These are phyloP conservation scores for Drosophila mojavensis DNA, from an alignment of 1,140 invertebrate genomes.

Conservation along the genomic window DNA sequence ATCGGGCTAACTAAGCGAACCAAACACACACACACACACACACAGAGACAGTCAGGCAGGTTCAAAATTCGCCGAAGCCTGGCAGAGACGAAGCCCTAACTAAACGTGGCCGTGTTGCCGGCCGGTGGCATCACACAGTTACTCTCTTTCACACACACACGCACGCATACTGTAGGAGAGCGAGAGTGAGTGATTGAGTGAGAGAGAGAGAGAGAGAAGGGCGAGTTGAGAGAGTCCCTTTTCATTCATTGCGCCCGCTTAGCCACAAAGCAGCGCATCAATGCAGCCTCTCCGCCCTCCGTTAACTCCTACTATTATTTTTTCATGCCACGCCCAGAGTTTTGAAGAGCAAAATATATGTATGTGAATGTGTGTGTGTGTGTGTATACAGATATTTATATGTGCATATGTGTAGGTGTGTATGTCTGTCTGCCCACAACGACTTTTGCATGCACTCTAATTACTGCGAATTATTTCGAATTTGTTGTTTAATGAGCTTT, in stretches of 20 bases:
- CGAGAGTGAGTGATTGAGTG: too few relatives aligned
- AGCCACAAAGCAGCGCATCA: neutral
- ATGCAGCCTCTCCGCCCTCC: neutral
- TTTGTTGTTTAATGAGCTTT: neutral
- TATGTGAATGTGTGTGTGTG: too few relatives aligned
- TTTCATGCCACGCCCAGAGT: conserved; percentile 12
- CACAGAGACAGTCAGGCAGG: neutral
- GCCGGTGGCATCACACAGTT: conserved; percentile 17
- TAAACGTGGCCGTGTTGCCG: conserved; percentile 20
- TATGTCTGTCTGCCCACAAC: too few relatives aligned
- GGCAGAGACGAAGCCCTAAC: conserved; percentile 31
- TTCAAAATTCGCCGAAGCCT: conserved; percentile 30
- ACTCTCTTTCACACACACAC: neutral
- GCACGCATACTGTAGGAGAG: neutral
- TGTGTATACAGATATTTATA: too few relatives aligned
- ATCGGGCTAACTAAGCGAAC: conserved; percentile 8
- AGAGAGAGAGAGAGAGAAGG: too few relatives aligned
- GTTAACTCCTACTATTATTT: too few relatives aligned
- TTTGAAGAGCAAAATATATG: conserved; percentile 14
- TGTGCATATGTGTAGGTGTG: too few relatives aligned
- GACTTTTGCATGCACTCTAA: neutral
- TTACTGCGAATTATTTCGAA: too few relatives aligned
- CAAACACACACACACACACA: conserved; percentile 4
- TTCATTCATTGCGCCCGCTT: conserved; percentile 14
- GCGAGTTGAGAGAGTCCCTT: neutral